Conservation (phyloP, 2,797 vertebrate genomes). For the Mareca strepera region DNA sequence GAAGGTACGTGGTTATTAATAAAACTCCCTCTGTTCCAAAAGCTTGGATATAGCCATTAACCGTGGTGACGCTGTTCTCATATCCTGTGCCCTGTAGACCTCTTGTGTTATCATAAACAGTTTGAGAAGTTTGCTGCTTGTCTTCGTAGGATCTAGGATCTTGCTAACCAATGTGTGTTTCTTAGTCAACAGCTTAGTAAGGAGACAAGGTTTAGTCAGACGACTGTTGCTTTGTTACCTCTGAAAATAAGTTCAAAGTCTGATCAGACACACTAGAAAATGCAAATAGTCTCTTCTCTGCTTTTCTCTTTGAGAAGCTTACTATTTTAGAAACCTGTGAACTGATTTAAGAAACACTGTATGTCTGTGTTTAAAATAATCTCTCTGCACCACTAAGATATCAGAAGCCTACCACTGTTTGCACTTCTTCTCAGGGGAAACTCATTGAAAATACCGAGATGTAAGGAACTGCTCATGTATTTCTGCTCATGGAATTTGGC, state of each 20-base stretch:
- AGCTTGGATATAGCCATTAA: background rate
- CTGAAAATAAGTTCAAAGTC: background rate
- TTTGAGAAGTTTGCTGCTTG: background rate
- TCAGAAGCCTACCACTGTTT: background rate
- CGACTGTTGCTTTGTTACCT: background rate
- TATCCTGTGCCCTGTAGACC: background rate
- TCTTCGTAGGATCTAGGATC: background rate
- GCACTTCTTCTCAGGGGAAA: background rate
- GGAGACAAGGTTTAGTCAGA: background rate
- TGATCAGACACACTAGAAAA: background rate
- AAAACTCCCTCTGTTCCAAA: background rate
- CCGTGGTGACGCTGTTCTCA: background rate
- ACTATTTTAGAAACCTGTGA: background rate
- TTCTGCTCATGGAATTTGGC: background rate
- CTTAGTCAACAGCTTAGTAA: background rate
- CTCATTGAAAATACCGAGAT: background rate
- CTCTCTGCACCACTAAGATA: background rate
- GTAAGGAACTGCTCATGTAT: background rate
- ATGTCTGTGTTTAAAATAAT: background rate
- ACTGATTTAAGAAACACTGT: background rate
- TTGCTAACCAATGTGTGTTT: background rate
- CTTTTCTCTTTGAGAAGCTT: background rate
- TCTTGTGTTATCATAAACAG: background rate
- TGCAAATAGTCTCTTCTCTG: background rate
- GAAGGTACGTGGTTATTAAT: background rate